A percentile compares a stretch with the other conserved stretches of the same genome.
These are phyloP conservation scores for Labeo catla DNA, from an alignment of 2,113 vertebrate genomes.

Conservation along the genomic window DNA sequence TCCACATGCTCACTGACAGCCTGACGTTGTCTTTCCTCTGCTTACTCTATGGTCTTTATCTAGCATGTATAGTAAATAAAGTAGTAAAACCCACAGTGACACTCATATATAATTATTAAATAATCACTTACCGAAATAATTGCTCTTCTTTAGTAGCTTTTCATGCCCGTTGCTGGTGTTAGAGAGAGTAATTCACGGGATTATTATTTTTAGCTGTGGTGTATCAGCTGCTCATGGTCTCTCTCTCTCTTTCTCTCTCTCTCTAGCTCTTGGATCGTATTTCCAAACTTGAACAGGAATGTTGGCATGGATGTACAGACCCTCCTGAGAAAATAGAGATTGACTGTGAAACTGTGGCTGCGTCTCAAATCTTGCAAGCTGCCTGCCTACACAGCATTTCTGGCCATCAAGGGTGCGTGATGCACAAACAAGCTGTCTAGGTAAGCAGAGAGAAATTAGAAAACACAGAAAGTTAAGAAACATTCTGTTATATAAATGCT, in stretches of 20 bases:
- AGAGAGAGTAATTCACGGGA: conserved; percentile 63
- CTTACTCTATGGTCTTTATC: background rate
- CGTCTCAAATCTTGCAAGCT: background rate
- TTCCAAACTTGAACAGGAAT: conserved; percentile 72
- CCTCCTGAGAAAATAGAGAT: conserved; percentile 29
- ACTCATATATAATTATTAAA: background rate
- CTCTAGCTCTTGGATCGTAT: conserved; percentile 79
- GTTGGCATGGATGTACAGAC: conserved; percentile 33
- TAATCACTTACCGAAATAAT: conserved; percentile 64
- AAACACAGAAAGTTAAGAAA: background rate
- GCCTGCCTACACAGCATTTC: background rate
- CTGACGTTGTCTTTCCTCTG: background rate
- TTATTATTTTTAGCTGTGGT: conserved; percentile 90
- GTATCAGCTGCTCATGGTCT: conserved; percentile 81
- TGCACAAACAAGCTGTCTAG: background rate
- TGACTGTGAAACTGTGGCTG: background rate
- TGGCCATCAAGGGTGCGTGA: background rate
- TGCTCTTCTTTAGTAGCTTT: conserved; percentile 53
- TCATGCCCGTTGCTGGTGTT: conserved; percentile 66
- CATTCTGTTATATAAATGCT: background rate
- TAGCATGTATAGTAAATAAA: background rate
- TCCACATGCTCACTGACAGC: conserved; percentile 1
- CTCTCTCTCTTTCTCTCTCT: conserved; percentile 55
- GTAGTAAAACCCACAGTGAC: background rate
- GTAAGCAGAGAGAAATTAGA: background rate